Percentiles rank a stretch among this genome's conserved stretches.
These are phyloP conservation scores for Cichladusa arquata DNA, from an alignment of 2,113 vertebrate genomes.

Conservation along the genomic window DNA sequence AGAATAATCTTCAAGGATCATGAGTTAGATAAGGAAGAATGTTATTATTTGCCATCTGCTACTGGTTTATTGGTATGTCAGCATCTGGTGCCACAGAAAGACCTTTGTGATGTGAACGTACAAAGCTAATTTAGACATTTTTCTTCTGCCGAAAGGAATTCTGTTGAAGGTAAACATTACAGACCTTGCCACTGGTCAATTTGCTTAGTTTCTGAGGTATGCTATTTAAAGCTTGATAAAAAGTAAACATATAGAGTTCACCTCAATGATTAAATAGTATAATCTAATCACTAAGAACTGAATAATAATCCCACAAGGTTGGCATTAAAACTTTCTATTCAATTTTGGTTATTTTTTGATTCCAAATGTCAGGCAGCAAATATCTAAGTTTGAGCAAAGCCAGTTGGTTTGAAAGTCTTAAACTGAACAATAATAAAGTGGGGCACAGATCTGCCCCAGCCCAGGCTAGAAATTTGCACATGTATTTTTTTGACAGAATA, in stretches of 20 bases:
- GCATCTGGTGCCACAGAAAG: conserved; percentile 29
- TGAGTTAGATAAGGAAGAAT: conserved; percentile 50
- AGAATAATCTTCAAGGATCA: conserved; percentile 35
- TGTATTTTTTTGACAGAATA: not conserved
- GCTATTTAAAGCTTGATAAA: not conserved
- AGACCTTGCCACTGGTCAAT: conserved; percentile 47
- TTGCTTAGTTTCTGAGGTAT: not conserved
- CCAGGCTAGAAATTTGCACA: conserved; percentile 45
- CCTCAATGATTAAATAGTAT: conserved; percentile 14
- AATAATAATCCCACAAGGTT: conserved; percentile 72
- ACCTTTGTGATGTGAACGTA: not conserved
- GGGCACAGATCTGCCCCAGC: conserved; percentile 64
- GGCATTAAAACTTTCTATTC: conserved; percentile 84
- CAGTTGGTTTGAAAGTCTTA: conserved; percentile 51
- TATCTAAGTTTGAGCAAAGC: conserved; percentile 64
- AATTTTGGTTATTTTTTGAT: conserved; percentile 68
- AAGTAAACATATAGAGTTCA: conserved; percentile 9
- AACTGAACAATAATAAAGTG: conserved; percentile 52
- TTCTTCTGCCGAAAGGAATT: conserved; percentile 42
- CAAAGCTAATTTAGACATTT: conserved; percentile 4
- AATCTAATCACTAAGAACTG: conserved; percentile 32
- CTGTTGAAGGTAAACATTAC: not conserved
- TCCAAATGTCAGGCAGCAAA: conserved; percentile 79
- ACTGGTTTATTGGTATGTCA: conserved; percentile 3
- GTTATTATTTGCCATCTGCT: conserved; percentile 59